A percentile compares a stretch with the other conserved stretches of the same genome.
Evolutionary conservation across 2,888 invertebrate species (phyloP).

Genomic region (Galeopsomyia nigrocyanea): DNA sequence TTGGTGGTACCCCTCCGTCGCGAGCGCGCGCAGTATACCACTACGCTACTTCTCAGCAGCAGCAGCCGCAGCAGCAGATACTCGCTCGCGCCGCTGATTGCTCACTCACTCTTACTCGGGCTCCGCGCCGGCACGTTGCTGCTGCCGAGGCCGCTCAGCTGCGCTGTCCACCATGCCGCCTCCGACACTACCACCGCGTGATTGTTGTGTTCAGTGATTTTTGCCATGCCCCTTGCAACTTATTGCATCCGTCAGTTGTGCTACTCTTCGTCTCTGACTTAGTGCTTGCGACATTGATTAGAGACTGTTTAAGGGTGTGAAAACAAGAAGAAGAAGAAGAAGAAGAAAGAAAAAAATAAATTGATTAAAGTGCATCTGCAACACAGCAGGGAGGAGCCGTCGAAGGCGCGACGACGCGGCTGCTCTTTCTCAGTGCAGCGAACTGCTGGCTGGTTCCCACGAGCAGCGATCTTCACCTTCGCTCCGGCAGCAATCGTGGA

Average conservation of each 20-base stretch:
- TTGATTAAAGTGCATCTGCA: slow-evolving; percentile 39
- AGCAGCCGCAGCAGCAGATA: slow-evolving; percentile 4
- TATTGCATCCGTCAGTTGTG: no score
- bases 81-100: slow-evolving; percentile 51
- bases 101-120: slow-evolving; percentile 55
- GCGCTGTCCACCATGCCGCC: slow-evolving; percentile 53
- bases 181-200: slow-evolving; percentile 41
- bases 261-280: slow-evolving; percentile 10
- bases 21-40: no score
- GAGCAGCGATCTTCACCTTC: slow-evolving; percentile 39
- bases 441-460: slow-evolving; percentile 27
- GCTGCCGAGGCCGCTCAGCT: slow-evolving; percentile 43
- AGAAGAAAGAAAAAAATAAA: slow-evolving; percentile 13
- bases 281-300: slow-evolving; percentile 29
- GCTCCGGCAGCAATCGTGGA: slow-evolving; percentile 56
- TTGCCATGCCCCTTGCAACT: no score
- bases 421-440: slow-evolving; percentile 12
- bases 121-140: slow-evolving; percentile 34
- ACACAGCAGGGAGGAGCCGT: slow-evolving; percentile 34
- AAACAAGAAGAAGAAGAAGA: neutral
- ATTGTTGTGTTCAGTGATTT: no score
- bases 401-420: slow-evolving; percentile 27
- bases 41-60: neutral
- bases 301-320: slow-evolving; percentile 47
- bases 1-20: slow-evolving; percentile 44